phyloP scores from a whole-genome alignment of 2,797 vertebrate genomes.

The Dermochelys coriacea region DNA sequence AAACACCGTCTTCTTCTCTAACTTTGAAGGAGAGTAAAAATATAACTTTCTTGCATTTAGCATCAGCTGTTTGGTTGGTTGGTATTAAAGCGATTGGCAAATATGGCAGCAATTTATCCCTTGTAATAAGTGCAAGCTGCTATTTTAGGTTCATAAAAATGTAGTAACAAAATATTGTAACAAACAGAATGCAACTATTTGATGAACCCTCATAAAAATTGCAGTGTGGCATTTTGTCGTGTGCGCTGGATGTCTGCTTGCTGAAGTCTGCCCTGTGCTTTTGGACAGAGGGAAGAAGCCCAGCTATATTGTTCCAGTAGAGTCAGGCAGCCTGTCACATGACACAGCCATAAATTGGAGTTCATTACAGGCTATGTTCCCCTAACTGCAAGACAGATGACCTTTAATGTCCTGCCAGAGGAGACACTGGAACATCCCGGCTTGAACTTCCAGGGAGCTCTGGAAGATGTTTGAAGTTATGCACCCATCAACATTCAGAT shows the following conservation, averaged over 20 bases:
- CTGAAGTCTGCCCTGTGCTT: fast-evolving
- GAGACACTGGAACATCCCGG: not conserved
- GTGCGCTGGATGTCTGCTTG: not conserved
- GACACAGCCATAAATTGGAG: slow-evolving; percentile 22
- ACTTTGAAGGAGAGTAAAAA: slow-evolving; percentile 43
- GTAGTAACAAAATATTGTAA: slow-evolving; percentile 56
- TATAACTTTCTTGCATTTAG: slow-evolving; percentile 46
- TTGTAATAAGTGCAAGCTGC: slow-evolving; percentile 65
- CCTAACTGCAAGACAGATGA: slow-evolving; percentile 50
- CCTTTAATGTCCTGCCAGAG: slow-evolving; percentile 71
- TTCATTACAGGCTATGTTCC: slow-evolving; percentile 5
- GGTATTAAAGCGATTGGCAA: slow-evolving; percentile 48
- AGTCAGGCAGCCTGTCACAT: not conserved
- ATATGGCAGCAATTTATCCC: slow-evolving; percentile 74
- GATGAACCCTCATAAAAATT: slow-evolving; percentile 62
- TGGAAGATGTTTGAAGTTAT: slow-evolving; percentile 3
- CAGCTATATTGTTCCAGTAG: not conserved
- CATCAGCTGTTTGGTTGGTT: slow-evolving; percentile 51
- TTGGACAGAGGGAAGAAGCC: not conserved
- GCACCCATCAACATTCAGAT: not conserved
- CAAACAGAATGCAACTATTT: slow-evolving; percentile 52
- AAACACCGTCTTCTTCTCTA: slow-evolving; percentile 7
- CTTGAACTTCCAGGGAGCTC: not conserved
- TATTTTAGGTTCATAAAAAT: slow-evolving; percentile 75
- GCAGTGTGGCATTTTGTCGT: not conserved